These are phyloP conservation scores for Scolopax bukidnonensis DNA, from an alignment of 2,797 vertebrate species.

Conservation along the genomic window DNA sequence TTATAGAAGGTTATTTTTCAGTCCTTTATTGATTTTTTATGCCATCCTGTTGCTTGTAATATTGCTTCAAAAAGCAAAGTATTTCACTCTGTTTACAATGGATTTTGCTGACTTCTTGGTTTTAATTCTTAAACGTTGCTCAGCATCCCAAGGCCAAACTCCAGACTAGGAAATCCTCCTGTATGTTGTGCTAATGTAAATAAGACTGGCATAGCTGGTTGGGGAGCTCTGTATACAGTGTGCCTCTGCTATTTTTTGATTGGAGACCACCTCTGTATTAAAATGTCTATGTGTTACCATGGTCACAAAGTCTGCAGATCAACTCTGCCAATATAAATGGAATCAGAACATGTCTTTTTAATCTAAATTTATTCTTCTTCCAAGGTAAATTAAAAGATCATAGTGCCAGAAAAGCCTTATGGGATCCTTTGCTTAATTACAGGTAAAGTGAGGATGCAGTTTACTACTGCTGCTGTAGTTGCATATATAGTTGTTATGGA, in stretches of 20 bases:
- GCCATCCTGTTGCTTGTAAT: neutral
- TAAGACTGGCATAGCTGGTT: neutral
- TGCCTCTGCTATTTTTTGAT: neutral
- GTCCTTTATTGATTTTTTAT: rapidly evolving
- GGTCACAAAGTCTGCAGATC: neutral
- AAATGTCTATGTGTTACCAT: neutral
- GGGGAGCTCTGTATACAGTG: neutral
- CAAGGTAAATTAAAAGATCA: neutral
- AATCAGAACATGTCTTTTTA: neutral
- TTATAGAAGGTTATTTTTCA: neutral
- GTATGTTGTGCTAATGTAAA: neutral
- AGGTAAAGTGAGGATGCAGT: neutral
- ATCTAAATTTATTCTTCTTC: neutral
- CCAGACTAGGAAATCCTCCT: neutral
- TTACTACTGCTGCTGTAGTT: neutral
- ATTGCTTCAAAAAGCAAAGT: neutral
- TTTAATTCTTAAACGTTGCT: neutral
- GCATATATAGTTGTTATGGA: neutral
- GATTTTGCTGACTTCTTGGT: neutral
- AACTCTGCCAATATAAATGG: neutral
- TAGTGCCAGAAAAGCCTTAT: neutral
- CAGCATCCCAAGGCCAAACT: neutral
- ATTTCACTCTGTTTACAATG: neutral
- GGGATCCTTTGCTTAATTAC: neutral
- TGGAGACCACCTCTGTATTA: neutral